phyloP scores from a whole-genome alignment of 1,140 invertebrate genomes.

The Thaumetopoea pityocampa region DNA sequence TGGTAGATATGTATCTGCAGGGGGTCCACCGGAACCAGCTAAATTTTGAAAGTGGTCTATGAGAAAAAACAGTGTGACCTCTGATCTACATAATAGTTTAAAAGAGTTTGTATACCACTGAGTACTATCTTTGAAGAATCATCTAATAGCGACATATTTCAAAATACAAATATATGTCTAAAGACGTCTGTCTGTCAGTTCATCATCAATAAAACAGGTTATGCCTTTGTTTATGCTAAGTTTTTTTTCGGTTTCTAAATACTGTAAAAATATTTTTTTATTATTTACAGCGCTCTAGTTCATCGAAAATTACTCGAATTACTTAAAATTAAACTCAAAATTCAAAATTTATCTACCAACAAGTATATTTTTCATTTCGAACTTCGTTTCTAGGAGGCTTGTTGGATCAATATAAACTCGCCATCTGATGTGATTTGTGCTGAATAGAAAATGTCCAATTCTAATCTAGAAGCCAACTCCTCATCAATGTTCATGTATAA shows the following conservation, averaged over 20 bases:
- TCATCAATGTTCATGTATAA: constrained; percentile 61
- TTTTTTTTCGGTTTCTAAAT: constrained; percentile 11
- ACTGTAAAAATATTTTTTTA: constrained; percentile 5
- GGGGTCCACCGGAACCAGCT: too few species aligned
- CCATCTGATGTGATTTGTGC: not conserved
- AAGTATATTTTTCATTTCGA: not conserved
- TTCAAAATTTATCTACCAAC: not conserved
- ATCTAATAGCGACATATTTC: too few species aligned
- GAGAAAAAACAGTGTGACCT: too few species aligned
- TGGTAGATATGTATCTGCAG: too few species aligned
- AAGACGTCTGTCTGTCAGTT: too few species aligned
- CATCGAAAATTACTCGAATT: not conserved
- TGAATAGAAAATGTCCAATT: constrained; percentile 47
- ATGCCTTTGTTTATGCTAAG: constrained; percentile 6
- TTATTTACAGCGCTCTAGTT: constrained; percentile 1
- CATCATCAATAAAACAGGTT: constrained; percentile 6
- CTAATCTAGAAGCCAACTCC: constrained; percentile 46
- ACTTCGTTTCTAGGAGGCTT: constrained; percentile 34
- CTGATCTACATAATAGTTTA: too few species aligned
- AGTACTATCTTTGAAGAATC: too few species aligned
- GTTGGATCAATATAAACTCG: constrained; percentile 47
- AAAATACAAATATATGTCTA: too few species aligned
- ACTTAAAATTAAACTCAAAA: not conserved
- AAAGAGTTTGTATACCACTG: too few species aligned
- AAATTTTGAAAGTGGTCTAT: too few species aligned